These are phyloP conservation scores for Mesorhabditis sp. DNA, from an alignment of 2,888 invertebrate genomes.

Conservation along the genomic window DNA sequence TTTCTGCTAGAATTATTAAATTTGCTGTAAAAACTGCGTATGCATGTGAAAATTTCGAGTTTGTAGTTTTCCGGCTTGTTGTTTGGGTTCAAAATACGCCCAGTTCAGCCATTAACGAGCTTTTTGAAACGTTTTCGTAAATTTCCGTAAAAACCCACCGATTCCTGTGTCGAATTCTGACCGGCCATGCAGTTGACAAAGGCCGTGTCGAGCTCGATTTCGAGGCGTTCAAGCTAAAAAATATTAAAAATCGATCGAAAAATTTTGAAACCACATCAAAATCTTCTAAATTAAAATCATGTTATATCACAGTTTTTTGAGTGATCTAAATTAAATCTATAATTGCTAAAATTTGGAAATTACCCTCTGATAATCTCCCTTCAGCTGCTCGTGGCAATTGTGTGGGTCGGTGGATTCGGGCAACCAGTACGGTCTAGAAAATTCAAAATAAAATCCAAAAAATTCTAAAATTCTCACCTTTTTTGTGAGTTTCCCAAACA, in stretches of 20 bases:
- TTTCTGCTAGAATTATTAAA: too few species aligned
- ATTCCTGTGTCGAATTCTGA: not conserved
- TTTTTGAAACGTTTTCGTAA: not conserved
- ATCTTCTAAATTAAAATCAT: not conserved
- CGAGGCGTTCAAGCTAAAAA: conserved; percentile 35
- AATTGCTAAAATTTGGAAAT: too few species aligned
- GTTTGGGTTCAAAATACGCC: too few species aligned
- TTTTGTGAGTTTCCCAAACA: conserved; percentile 24
- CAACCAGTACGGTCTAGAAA: conserved; percentile 37
- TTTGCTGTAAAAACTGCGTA: too few species aligned
- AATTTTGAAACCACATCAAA: not conserved
- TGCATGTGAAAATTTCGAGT: too few species aligned
- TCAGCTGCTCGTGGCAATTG: conserved; percentile 37
- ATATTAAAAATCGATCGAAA: not conserved
- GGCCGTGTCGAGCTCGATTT: conserved; percentile 29
- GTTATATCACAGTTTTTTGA: not conserved
- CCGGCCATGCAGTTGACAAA: not conserved
- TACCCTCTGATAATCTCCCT: conserved; percentile 39
- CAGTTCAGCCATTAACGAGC: not conserved
- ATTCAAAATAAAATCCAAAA: not conserved
- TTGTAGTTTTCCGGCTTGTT: too few species aligned
- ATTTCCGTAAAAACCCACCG: not conserved
- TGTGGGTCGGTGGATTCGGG: conserved; percentile 29
- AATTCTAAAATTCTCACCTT: not conserved
- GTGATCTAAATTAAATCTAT: too few species aligned